Percentiles rank a stretch among this genome's conserved stretches.
Conservation (phyloP, 2,113 vertebrate species). For the Platysternon megacephalum region DNA sequence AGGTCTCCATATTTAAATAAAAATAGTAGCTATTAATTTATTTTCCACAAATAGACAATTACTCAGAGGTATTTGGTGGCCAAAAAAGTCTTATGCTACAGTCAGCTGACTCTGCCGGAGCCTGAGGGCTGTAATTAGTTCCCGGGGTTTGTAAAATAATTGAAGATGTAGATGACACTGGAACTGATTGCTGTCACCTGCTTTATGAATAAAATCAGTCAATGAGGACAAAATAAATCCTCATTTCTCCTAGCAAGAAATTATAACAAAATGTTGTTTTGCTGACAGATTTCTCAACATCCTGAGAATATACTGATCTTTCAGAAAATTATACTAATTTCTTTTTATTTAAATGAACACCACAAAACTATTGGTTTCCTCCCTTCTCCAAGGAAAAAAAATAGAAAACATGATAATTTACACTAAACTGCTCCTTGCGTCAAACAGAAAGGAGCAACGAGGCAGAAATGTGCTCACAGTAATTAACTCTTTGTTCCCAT, state of each 20-base stretch:
- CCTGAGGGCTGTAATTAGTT: slow-evolving; percentile 73
- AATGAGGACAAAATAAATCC: slow-evolving; percentile 61
- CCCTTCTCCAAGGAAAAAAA: background rate
- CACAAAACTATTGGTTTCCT: rapidly evolving
- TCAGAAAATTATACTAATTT: background rate
- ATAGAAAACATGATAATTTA: background rate
- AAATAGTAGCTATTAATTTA: slow-evolving; percentile 75
- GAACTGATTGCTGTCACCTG: slow-evolving; percentile 73
- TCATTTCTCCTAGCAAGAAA: slow-evolving; percentile 36
- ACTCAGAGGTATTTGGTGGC: slow-evolving; percentile 61
- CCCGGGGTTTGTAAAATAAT: slow-evolving; percentile 71
- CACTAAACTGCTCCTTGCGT: background rate
- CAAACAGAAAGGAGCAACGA: background rate
- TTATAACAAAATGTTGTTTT: slow-evolving; percentile 32
- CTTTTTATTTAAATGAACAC: slow-evolving; percentile 1
- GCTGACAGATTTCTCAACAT: slow-evolving; percentile 25
- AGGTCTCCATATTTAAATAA: slow-evolving; percentile 26
- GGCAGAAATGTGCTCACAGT: rapidly evolving
- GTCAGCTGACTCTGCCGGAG: slow-evolving; percentile 63
- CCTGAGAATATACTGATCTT: background rate
- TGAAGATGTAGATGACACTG: slow-evolving; percentile 65
- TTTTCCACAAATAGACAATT: slow-evolving; percentile 76
- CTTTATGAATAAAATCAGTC: slow-evolving; percentile 70
- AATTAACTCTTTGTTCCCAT: background rate
- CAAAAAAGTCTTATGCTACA: slow-evolving; percentile 64